Base-by-base conservation (phyloP, 2,113 vertebrate genomes). In the Oncorhynchus tshawytscha region DNA sequence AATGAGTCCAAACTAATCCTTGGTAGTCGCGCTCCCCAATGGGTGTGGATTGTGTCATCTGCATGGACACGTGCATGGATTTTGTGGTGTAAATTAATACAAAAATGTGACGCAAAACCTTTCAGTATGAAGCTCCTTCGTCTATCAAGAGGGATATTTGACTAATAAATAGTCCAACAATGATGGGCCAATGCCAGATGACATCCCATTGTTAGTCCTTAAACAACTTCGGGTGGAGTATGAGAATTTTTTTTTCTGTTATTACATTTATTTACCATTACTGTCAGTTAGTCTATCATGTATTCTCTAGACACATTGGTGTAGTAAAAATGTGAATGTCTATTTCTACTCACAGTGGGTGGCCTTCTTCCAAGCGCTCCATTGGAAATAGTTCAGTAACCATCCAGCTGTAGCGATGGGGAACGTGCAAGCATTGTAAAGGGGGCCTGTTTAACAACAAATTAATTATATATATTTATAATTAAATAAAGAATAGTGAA, bases 401-500 rank as follows among this genome's bases (percentile, higher is more conserved):
- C 27, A 9, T 64, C 74, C 77, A 48, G 74, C 77, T 82, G 81
- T 67, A 68, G 48, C 20, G 24, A 22, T 0, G 24, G 34, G 9
- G 59, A 70, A 76, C 34, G 34, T 73, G 49, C 18, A 25, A 51
- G 66, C 67, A 71, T 24, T 13, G 64, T 59, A 51, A 48, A 24
- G 65, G 5, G 64, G 5, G 39, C 72, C 75, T 80, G 78, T 24
- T 78, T 69, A 49, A 70, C 45, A 57, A 31, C 48, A 62, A 54
- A 75, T 54, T 71, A 60, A 80, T 78, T 79, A 57, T 39, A 76
- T 71, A 79, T 51, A 25, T 73, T 66, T 71, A 60, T 27, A 39
- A 72, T 39, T 71, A 66, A 74, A 72, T 77, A 68, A 84, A 80
- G 70, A 66, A 67, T 70, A 74, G 73, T 15, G 39, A 70, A 77